Base-by-base conservation (phyloP, 2,888 invertebrate genomes). In the Drosophila mimica region DNA sequence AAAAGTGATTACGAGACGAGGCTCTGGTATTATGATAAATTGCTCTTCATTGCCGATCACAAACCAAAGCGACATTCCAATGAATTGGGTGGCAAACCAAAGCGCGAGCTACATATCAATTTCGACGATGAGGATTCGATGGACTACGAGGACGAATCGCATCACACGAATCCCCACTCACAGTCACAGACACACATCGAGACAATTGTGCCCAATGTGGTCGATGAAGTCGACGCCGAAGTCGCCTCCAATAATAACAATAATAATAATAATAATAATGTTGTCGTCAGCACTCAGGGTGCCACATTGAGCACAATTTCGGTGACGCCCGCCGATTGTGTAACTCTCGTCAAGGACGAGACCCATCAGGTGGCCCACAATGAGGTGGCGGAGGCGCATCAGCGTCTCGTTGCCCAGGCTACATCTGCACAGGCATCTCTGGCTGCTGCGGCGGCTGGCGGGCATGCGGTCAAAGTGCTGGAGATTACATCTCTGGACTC, bases 31-130 rank as follows among this genome's bases (percentile, higher is more conserved):
- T 93, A 92, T 70, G 92, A 93, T 49, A 92, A 91, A 49, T 58
- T 93, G 4, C 83, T 92, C 4, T 93, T 93, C 17, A 93, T 93
- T 40, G 92, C 93, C 11, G 93, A 92, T 5, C 93, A 93, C 66
- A 92, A 92, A 56, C 82, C 91, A 1, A 92, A 92, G 56, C 83
- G 92, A 0, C 75, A 91, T 34, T 71, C 82, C 3, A 79, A 82
- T 30, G 78, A 87, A 31, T 52, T 79, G 36, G 72, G 85, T 36
- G 67, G 75, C 5, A 91, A 92, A 54, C 89, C 86, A 0, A 92
- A 91, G 34, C 85, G 92, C 2, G 90, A 92, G 7, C 69, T 92
- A 17, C 86, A 90, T 1, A 65, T 92, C 0, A 89, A 81, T 31
- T 93, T 92, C 13, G 92, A 92, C 46, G 92, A 92, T 61, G 93